Base-by-base conservation (phyloP, 2,113 vertebrate genomes). In the Dicrurus megarhynchus region DNA sequence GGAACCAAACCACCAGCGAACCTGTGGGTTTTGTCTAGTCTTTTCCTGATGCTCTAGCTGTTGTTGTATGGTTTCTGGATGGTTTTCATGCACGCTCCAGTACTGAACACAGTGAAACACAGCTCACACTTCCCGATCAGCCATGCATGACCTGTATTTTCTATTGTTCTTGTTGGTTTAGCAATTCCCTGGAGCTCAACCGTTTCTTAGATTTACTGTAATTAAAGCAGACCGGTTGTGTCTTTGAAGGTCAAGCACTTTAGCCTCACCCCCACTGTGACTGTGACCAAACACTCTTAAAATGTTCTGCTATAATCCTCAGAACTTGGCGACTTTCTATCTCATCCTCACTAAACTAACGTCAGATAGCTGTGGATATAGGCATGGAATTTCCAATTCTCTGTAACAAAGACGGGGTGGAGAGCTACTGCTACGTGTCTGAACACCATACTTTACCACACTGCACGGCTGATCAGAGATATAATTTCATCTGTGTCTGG, bases 91-190 rank as follows among this genome's bases (percentile, higher is more conserved):
- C 32, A 61, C 0, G 1, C 22, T 47, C 44, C 28, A 52, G 46
- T 37, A 92, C 42, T 26, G 70, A 81, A 83, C 55, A 21, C 61
- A 73, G 53, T 2, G 1, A 83, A 90, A 84, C 65, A 55, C 23
- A 65, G 53, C 74, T 76, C 90, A 76, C 78, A 82, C 60, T 30
- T 83, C 63, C 63, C 4, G 0, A 64, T 22, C 65, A 91, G 53
- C 49, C 57, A 84, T 5, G 22, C 70, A n/a, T 44, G 65, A 60
- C 78, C 78, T 33, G 37, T 69, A 50, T 52, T 90, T 96, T 79
- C 87, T 85, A 55, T 87, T 95, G 85, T 85, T 92, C 82, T 75
- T 84, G 60, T 33, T 68, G 69, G 56, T 87, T 84, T 68, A 87
- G 84, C 52, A 78, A 6, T 71, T 91, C 41, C 87, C 78, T 6